Evolutionary conservation across 2,888 invertebrate genomes (phyloP).

Genomic region (Bimastos eiseni): DNA sequence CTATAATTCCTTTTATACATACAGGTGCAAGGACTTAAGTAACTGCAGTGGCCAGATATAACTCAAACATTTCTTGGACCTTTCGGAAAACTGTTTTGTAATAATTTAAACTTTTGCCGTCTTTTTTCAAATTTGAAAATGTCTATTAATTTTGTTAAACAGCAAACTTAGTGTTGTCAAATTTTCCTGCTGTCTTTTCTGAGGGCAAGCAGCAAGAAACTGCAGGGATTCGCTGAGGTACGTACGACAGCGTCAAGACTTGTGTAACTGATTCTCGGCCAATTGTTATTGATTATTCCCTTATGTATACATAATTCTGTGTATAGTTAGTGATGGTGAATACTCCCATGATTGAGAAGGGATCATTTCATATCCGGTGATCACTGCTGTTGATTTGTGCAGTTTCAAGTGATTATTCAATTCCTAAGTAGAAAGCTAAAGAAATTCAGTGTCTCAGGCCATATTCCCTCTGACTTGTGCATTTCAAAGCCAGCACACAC

Average conservation of each 20-base stretch:
- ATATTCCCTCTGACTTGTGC: not conserved
- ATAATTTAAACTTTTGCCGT: not conserved
- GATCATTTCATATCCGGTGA: constrained; percentile 18
- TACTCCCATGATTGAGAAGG: not conserved
- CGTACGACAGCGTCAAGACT: not conserved
- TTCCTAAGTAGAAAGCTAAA: not conserved
- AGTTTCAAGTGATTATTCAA: not conserved
- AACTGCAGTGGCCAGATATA: not conserved
- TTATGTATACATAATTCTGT: not conserved
- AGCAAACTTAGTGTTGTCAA: not conserved
- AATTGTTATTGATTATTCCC: constrained; percentile 19
- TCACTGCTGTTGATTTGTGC: not conserved
- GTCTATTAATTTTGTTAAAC: constrained; percentile 13
- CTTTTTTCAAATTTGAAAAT: not conserved
- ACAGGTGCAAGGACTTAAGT: not conserved
- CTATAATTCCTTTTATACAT: not conserved
- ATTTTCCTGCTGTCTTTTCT: constrained; percentile 3
- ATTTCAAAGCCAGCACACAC: not conserved
- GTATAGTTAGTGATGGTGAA: not conserved
- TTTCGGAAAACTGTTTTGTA: not conserved
- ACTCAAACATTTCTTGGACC: not conserved
- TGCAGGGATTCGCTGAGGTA: constrained; percentile 1
- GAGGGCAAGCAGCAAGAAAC: constrained; percentile 4
- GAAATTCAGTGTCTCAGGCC: not conserved
- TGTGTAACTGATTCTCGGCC: not conserved